Base-by-base conservation (phyloP, 2,113 vertebrate genomes). In the Pao palembangensis region DNA sequence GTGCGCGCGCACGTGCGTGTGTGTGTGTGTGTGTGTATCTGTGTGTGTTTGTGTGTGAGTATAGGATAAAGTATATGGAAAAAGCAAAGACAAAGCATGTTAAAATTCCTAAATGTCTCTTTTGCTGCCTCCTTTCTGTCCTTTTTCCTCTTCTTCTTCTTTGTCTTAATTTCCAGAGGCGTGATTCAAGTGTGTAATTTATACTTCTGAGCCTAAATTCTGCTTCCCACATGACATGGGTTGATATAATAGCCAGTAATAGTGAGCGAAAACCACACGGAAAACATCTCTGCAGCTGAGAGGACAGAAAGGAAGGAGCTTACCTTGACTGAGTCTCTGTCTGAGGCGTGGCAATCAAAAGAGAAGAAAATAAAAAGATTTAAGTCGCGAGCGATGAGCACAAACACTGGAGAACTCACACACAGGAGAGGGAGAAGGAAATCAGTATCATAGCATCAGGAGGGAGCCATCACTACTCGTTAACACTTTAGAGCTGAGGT, bases 301-400 rank as follows among this genome's bases (percentile, higher is more conserved):
- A 55, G 5, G 4, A 46, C 14, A 1, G 41, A 55, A 55, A 55
- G 6, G 20, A 57, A 44, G 1, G 14, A 43, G 6, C 86, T 83
- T 82, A 88, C 88, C 85, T 89, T 89, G 56, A 88, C 82, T 1
- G 83, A 86, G 75, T 88, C 88, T 84, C 86, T 86, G 62, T 88
- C 88, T 89, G 85, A 74, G 59, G 56, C 64, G 55, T 56, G 0
- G 55, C 55, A 21, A 49, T 54, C 48, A 69, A 7, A 4, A 62
- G 51, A 66, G 51, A 65, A 67, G 51, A 64, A 28, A 59, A 15
- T 8, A 2, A 56, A 67, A 51, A 18, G 16, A 46, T 49, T 63
- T 52, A 16, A 48, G 53, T 43, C 51, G 7, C 58, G 11, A 67
- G 21, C 6, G 46, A 70, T 13, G 13, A 55, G 25, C 18, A 57